Percentiles rank a stretch among this genome's conserved stretches.
These are phyloP conservation scores for Pipa parva DNA, from an alignment of 2,113 vertebrate genomes.

Conservation along the genomic window DNA sequence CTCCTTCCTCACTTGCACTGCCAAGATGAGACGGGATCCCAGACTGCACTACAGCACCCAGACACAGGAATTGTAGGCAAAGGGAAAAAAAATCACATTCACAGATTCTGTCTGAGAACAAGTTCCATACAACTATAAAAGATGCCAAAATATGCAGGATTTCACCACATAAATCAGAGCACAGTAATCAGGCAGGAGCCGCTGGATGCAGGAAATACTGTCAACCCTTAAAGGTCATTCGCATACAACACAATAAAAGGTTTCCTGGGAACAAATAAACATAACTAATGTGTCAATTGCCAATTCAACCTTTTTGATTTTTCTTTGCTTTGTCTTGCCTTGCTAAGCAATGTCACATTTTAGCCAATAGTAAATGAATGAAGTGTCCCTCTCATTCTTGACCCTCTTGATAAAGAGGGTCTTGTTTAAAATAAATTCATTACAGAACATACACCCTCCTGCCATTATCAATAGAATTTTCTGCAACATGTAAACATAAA, in stretches of 20 bases:
- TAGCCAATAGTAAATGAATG: no score
- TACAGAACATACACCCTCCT: no score
- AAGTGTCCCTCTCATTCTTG: no score
- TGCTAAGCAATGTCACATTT: no score
- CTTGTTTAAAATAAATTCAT: no score
- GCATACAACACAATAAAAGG: not conserved
- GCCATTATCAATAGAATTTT: no score
- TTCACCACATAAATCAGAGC: not conserved
- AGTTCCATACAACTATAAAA: not conserved
- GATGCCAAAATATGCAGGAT: not conserved
- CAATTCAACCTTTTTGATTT: no score
- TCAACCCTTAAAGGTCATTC: conserved; percentile 11
- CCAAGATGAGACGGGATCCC: conserved; percentile 55
- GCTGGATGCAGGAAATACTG: not conserved
- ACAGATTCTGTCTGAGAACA: not conserved
- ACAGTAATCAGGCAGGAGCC: not conserved
- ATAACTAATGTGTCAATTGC: not conserved
- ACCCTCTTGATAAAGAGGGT: no score
- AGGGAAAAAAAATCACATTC: not conserved
- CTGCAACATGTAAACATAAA: no score
- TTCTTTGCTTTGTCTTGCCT: no score
- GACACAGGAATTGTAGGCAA: conserved; percentile 33
- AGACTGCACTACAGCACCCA: conserved; percentile 40
- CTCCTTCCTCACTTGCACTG: conserved; percentile 46
- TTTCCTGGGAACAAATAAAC: not conserved